Percentiles rank a stretch among this genome's conserved stretches.
phyloP scores from a whole-genome alignment of 2,113 vertebrate species.

The Dermatemys mawii region DNA sequence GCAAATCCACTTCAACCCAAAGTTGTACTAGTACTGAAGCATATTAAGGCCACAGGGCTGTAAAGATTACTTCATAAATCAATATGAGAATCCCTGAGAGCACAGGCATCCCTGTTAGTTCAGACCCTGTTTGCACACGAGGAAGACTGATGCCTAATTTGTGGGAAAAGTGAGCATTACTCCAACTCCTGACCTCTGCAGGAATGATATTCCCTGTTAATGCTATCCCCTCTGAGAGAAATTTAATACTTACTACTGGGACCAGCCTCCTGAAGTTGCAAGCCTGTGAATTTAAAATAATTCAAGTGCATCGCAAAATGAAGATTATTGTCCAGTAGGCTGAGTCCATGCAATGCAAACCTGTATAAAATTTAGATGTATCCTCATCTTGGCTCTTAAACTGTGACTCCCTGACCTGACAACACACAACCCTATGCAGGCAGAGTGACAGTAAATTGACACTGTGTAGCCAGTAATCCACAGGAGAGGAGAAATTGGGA shows the following conservation, averaged over 20 bases:
- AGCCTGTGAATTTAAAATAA: background rate
- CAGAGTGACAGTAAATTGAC: background rate
- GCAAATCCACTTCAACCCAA: background rate
- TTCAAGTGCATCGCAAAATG: background rate
- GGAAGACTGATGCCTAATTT: background rate
- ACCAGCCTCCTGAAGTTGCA: background rate
- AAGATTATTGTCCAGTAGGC: background rate
- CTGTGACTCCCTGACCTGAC: background rate
- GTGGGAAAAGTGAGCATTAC: background rate
- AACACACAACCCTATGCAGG: too few species aligned
- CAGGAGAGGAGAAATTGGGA: background rate
- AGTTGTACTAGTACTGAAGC: background rate
- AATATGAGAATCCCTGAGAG: background rate
- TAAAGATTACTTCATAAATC: background rate
- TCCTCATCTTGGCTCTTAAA: background rate
- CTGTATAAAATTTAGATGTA: background rate
- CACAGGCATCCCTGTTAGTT: background rate
- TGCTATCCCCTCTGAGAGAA: background rate
- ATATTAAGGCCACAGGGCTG: background rate
- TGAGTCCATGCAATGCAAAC: background rate
- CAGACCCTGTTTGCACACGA: too few species aligned
- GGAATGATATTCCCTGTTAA: too few species aligned
- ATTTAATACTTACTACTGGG: background rate
- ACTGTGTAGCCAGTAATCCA: background rate
- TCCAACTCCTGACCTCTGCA: background rate